Conservation (phyloP, 2,113 vertebrate species). For the Vicugna pacos region DNA sequence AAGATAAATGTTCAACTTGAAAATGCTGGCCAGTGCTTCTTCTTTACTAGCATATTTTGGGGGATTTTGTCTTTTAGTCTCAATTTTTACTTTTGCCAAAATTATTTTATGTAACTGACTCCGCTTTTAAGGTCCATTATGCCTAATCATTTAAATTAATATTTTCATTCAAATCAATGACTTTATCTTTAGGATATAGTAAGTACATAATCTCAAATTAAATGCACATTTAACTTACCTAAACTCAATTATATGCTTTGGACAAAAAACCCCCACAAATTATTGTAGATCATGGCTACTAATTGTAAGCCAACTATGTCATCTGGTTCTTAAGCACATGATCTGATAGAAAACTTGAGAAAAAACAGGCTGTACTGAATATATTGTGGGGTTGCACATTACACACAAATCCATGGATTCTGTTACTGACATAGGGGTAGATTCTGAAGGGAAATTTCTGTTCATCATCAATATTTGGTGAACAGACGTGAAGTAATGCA, state of each 20-base stretch:
- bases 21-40: constrained; percentile 8
- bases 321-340: neutral
- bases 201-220: neutral
- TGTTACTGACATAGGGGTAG: neutral
- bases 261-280: neutral
- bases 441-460: neutral
- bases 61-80: neutral
- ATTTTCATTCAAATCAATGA: neutral
- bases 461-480: neutral
- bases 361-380: neutral
- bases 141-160: neutral
- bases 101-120: neutral
- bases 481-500: neutral
- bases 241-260: neutral
- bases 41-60: neutral
- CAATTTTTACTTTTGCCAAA: neutral
- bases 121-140: neutral
- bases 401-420: neutral
- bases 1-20: neutral
- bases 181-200: neutral
- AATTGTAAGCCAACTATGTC: neutral
- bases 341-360: neutral
- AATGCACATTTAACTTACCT: constrained; percentile 12
- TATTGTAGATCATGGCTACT: neutral
- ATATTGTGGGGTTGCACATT: neutral